Conservation (phyloP, 2,797 vertebrate genomes). For the Diplodus sargus region DNA sequence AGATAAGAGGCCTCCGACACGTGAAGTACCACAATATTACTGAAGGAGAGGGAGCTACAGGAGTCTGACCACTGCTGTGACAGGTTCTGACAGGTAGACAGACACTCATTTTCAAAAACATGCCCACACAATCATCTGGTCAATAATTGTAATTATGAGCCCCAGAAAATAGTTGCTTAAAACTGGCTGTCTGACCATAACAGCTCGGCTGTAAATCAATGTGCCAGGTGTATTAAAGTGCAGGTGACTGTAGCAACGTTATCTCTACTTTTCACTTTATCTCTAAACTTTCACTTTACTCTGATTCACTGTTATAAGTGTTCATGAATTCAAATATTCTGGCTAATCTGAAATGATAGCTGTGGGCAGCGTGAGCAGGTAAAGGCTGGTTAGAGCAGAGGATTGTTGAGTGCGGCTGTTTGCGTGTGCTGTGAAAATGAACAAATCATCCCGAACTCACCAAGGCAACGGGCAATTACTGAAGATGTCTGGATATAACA, state of each 20-base stretch:
- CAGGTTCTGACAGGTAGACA: not conserved
- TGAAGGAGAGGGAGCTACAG: not conserved
- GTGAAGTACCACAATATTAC: not conserved
- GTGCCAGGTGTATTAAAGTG: not conserved
- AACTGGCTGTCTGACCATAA: not conserved
- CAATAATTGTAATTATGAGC: constrained; percentile 15
- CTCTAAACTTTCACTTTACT: not conserved
- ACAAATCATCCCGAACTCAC: too few species aligned
- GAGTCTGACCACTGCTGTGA: not conserved
- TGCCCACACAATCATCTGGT: constrained; percentile 15
- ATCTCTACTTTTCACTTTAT: not conserved
- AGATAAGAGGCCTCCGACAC: constrained; percentile 11
- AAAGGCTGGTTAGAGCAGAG: not conserved
- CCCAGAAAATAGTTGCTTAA: not conserved
- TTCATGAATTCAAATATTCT: not conserved
- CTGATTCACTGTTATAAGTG: not conserved
- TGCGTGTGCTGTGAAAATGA: not conserved
- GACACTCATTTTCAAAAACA: constrained; percentile 20
- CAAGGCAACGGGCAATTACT: too few species aligned
- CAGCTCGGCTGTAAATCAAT: not conserved
- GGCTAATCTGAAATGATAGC: not conserved
- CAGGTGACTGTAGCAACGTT: constrained; percentile 8
- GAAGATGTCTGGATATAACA: not conserved
- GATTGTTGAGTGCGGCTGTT: not conserved
- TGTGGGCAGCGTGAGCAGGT: too few species aligned